These are phyloP conservation scores for Urechis unicinctus DNA, from an alignment of 2,888 invertebrate species.

Conservation along the genomic window DNA sequence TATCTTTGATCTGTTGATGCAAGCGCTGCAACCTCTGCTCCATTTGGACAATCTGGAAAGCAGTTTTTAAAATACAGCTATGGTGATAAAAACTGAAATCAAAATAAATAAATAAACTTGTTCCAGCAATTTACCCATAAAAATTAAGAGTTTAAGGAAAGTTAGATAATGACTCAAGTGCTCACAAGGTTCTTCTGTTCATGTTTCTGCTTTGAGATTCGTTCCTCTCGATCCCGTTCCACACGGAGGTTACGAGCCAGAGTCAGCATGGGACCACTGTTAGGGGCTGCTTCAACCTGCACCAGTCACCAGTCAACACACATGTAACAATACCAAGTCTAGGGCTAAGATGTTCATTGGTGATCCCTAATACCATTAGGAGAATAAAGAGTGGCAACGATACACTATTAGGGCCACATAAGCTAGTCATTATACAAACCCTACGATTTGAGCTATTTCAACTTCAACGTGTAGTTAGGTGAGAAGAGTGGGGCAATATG, in stretches of 20 bases:
- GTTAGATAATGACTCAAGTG: too few relatives aligned
- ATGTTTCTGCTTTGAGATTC: conserved; percentile 57
- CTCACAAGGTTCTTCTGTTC: conserved; percentile 56
- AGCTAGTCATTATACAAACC: background rate
- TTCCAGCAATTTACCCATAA: background rate
- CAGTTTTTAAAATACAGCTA: too few relatives aligned
- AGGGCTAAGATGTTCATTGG: too few relatives aligned
- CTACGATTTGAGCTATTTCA: background rate
- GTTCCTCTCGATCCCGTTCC: conserved; percentile 59
- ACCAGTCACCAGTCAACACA: background rate
- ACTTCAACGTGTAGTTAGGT: too few relatives aligned
- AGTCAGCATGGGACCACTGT: conserved; percentile 62
- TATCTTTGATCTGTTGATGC: conserved; percentile 63
- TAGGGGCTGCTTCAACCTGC: conserved; percentile 62
- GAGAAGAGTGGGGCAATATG: too few relatives aligned
- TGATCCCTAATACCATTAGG: too few relatives aligned
- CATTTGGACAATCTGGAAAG: conserved; percentile 51
- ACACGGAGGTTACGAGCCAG: conserved; percentile 56
- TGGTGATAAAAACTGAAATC: too few relatives aligned
- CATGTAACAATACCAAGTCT: too few relatives aligned
- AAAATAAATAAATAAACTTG: too few relatives aligned
- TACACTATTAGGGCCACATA: too few relatives aligned
- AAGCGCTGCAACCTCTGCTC: conserved; percentile 59
- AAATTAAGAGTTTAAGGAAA: background rate
- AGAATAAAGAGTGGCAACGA: too few relatives aligned